Evolutionary conservation across 2,113 vertebrate species (phyloP).

Genomic region (Lanius collurio): DNA sequence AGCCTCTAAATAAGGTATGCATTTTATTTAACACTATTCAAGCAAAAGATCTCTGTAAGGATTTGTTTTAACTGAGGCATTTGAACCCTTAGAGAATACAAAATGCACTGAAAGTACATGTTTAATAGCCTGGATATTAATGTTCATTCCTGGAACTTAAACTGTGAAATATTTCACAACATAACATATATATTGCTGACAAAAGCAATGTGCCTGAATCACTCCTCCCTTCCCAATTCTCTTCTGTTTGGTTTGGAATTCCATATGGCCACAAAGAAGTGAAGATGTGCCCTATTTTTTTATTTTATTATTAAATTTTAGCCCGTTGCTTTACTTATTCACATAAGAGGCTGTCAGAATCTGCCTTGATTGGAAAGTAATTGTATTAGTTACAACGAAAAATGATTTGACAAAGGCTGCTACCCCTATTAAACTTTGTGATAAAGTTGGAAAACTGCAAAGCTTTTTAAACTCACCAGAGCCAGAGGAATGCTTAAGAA

Average conservation of each 20-base stretch:
- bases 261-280: constrained; percentile 10
- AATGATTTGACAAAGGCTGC: constrained; percentile 11
- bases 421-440: not conserved
- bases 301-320: not conserved
- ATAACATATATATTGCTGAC: not conserved
- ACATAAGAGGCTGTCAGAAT: constrained; percentile 70
- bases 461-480: not conserved
- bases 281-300: not conserved
- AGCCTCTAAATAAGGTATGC: not conserved
- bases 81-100: not conserved
- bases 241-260: not conserved
- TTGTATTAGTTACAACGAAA: constrained; percentile 70
- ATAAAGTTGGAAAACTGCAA: not conserved
- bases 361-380: constrained; percentile 66
- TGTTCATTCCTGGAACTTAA: not conserved
- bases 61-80: not conserved
- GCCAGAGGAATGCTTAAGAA: not conserved
- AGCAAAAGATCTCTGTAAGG: not conserved
- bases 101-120: not conserved
- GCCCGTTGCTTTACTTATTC: constrained; percentile 58
- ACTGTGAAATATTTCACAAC: not conserved
- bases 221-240: not conserved
- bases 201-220: not conserved
- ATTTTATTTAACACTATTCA: not conserved
- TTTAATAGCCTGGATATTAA: constrained; percentile 20